Percentiles rank a stretch among this genome's conserved stretches.
phyloP scores from a whole-genome alignment of 2,888 invertebrate species.

The Lypha dubia region DNA sequence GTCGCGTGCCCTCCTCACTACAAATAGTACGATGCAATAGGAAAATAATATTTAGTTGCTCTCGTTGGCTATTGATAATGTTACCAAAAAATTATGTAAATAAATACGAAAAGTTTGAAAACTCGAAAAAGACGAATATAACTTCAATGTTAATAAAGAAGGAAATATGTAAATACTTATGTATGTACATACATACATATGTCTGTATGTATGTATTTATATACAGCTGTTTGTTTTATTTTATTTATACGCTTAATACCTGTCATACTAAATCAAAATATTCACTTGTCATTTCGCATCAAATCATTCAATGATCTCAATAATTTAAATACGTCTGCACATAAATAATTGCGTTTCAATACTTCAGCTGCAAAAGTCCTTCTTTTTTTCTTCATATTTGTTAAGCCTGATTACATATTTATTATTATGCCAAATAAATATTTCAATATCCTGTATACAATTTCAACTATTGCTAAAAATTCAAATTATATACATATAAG shows the following conservation, averaged over 20 bases:
- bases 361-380: slow-evolving; percentile 54
- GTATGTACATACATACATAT: too few species aligned
- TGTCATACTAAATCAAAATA: slow-evolving; percentile 67
- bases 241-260: slow-evolving; percentile 30
- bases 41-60: background rate
- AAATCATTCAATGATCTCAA: slow-evolving; percentile 55
- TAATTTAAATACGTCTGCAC: slow-evolving; percentile 50
- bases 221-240: slow-evolving; percentile 60
- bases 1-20: slow-evolving; percentile 64
- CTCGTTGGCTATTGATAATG: background rate
- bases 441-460: slow-evolving; percentile 54
- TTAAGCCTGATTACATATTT: slow-evolving; percentile 42
- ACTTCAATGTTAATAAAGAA: background rate
- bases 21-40: too few species aligned
- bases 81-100: background rate
- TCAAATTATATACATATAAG: slow-evolving; percentile 38
- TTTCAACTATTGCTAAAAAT: slow-evolving; percentile 29
- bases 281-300: slow-evolving; percentile 67
- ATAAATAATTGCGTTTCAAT: slow-evolving; percentile 27
- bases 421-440: slow-evolving; percentile 41
- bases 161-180: too few species aligned
- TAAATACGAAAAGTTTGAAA: background rate
- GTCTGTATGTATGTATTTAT: too few species aligned
- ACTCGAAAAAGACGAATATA: background rate
- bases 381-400: background rate